A percentile compares a stretch with the other conserved stretches of the same genome.
phyloP scores from a whole-genome alignment of 2,113 vertebrate species.

The Amphiprion ocellaris region DNA sequence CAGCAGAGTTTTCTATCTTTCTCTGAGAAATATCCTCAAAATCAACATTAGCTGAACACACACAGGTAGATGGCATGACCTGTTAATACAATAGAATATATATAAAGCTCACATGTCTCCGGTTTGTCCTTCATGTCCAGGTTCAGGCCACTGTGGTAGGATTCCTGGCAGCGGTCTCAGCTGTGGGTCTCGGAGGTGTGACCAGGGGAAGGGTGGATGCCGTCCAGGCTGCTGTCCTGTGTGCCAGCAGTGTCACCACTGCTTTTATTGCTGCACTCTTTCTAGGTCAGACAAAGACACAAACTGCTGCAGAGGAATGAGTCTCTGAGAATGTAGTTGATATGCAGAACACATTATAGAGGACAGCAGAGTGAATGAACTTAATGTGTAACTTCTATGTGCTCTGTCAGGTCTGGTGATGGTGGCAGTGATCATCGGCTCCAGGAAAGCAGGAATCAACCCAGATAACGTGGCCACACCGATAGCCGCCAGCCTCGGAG shows the following conservation, averaged over 20 bases:
- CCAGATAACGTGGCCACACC: constrained; percentile 96
- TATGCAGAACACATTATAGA: neutral
- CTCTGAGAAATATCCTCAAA: too few relatives aligned
- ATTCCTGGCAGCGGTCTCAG: constrained; percentile 90
- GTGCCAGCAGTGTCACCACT: constrained; percentile 91
- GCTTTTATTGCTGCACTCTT: constrained; percentile 90
- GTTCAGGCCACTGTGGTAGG: constrained; percentile 94
- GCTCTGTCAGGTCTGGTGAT: constrained; percentile 88
- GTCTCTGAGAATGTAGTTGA: neutral
- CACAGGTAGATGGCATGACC: too few relatives aligned
- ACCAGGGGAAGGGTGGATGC: constrained; percentile 85
- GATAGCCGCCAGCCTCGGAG: constrained; percentile 94
- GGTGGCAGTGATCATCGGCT: constrained; percentile 89
- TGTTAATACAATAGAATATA: neutral
- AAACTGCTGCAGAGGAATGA: neutral
- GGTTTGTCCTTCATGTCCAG: constrained; percentile 72
- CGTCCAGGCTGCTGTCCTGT: constrained; percentile 86
- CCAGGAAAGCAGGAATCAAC: constrained; percentile 91
- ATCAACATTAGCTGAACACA: too few relatives aligned
- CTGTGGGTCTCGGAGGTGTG: constrained; percentile 86
- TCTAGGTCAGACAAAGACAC: constrained; percentile 83
- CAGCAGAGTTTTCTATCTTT: too few relatives aligned
- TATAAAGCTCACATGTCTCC: neutral
- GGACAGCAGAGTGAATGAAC: too few relatives aligned
- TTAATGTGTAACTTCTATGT: neutral